phyloP scores from a whole-genome alignment of 2,113 vertebrate species.

The Psilopsiagon aymara region DNA sequence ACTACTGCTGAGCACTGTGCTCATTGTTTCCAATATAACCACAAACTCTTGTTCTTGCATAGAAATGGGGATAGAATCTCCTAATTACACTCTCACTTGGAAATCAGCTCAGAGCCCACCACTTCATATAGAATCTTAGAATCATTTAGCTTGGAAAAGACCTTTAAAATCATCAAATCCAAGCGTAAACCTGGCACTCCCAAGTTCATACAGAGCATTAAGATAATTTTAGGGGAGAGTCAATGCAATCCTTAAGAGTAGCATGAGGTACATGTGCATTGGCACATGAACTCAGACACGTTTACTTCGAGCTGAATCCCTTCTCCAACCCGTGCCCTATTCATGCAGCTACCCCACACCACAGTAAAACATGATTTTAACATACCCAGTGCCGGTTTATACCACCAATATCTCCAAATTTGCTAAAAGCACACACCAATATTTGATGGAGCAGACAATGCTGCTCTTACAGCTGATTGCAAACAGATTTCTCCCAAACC shows the following conservation, averaged over 20 bases:
- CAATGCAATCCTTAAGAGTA: background rate
- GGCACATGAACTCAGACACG: background rate
- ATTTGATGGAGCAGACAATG: conserved; percentile 20
- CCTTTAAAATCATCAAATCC: background rate
- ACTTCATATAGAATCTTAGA: background rate
- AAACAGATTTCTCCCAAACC: conserved; percentile 36
- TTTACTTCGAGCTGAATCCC: no score
- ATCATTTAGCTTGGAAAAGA: background rate
- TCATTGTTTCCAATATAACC: background rate
- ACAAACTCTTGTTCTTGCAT: background rate
- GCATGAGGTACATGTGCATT: accelerated
- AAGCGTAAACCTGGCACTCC: background rate
- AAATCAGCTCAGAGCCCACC: background rate
- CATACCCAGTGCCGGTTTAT: background rate
- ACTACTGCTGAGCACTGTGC: accelerated
- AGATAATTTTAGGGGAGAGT: background rate
- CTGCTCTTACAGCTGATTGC: background rate
- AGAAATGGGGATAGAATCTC: background rate
- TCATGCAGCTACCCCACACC: background rate
- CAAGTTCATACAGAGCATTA: background rate
- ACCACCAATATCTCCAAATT: conserved; percentile 16
- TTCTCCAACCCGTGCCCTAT: background rate
- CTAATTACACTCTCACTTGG: background rate
- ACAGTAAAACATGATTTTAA: background rate
- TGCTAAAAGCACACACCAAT: conserved; percentile 47